Evolutionary conservation across 2,113 vertebrate species (phyloP).

Genomic region (Cyphomyrus plagiostoma): DNA sequence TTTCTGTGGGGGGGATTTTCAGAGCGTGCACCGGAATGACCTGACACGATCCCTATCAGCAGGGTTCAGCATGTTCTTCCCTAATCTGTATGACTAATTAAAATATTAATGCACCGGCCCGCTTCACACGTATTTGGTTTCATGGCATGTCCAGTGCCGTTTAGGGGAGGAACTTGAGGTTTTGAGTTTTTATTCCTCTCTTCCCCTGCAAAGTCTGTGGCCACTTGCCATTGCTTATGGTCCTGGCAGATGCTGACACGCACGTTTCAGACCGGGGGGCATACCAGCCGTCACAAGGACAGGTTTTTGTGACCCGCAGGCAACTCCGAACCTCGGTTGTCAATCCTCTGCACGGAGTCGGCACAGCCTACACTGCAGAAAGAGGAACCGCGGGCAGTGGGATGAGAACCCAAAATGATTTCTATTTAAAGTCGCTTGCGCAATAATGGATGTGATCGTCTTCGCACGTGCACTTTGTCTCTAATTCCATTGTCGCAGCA

Average conservation of each 20-base stretch:
- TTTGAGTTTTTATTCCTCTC: neutral
- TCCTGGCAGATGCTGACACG: neutral
- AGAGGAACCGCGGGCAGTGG: neutral
- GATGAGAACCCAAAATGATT: neutral
- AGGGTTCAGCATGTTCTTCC: neutral
- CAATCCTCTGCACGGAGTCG: neutral
- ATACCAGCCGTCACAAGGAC: neutral
- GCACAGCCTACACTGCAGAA: neutral
- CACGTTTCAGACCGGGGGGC: neutral
- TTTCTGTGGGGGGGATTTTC: neutral
- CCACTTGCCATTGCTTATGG: neutral
- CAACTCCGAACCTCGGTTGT: neutral
- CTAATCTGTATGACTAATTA: neutral
- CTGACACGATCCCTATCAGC: neutral
- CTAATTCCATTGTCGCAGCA: neutral
- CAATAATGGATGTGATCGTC: conserved; percentile 13
- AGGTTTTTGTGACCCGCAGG: neutral
- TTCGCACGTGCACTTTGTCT: neutral
- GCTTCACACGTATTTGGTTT: neutral
- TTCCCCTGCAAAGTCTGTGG: neutral
- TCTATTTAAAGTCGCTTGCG: conserved; percentile 10
- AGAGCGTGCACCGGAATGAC: neutral
- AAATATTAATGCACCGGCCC: neutral
- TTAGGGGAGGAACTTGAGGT: neutral
- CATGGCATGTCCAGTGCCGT: neutral